Percentiles rank a stretch among this genome's conserved stretches.
Conservation (phyloP, 2,888 invertebrate species). For the Cantharis rustica region DNA sequence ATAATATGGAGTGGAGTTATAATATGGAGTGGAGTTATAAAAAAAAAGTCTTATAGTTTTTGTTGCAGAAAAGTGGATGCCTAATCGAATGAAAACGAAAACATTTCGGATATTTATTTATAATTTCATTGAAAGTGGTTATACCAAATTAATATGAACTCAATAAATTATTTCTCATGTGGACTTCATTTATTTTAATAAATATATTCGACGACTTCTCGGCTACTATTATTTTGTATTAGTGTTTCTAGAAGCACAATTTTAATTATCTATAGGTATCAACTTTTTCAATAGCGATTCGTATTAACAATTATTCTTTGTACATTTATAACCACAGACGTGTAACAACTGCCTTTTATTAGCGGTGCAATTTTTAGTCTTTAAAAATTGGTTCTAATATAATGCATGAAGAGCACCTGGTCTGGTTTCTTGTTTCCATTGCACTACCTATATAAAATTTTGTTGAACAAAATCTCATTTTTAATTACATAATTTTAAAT, state of each 20-base stretch:
- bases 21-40: too few relatives aligned
- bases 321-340: constrained; percentile 24
- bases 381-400: constrained; percentile 36
- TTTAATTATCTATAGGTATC: not conserved
- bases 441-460: not conserved
- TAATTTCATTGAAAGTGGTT: too few relatives aligned
- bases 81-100: too few relatives aligned
- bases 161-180: too few relatives aligned
- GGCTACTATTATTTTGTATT: not conserved
- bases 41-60: too few relatives aligned
- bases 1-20: too few relatives aligned
- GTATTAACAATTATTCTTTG: not conserved
- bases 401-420: constrained; percentile 28
- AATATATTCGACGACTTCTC: too few relatives aligned
- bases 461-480: not conserved
- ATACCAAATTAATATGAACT: too few relatives aligned
- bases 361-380: constrained; percentile 25
- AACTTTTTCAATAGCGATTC: not conserved
- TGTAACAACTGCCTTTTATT: constrained; percentile 38
- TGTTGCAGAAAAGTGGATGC: too few relatives aligned
- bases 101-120: too few relatives aligned
- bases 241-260: not conserved
- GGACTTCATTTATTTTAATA: too few relatives aligned
- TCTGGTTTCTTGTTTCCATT: constrained; percentile 35
- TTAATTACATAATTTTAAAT: not conserved